Conservation (phyloP, 1,140 invertebrate species). For the Pantala flavescens region DNA sequence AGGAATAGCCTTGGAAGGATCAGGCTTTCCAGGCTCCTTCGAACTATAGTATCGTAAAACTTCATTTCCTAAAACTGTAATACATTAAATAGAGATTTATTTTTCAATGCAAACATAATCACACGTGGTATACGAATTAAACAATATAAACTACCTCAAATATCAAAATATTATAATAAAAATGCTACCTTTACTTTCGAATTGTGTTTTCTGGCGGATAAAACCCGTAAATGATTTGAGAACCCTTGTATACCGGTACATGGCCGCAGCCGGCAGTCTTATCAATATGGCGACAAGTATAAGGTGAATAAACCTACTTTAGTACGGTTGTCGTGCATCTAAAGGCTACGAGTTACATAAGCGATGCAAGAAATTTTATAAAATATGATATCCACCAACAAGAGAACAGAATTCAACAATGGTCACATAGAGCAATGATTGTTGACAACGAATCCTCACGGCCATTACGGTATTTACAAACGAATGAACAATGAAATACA, state of each 20-base stretch:
- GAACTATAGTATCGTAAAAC: neutral
- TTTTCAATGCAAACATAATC: neutral
- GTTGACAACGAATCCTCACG: neutral
- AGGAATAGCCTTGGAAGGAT: neutral
- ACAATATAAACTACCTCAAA: neutral
- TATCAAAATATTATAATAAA: neutral
- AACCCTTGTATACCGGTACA: neutral
- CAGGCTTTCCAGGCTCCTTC: neutral
- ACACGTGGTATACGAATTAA: neutral
- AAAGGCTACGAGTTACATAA: neutral
- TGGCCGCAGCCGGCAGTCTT: neutral
- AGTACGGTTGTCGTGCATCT: neutral
- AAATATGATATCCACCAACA: neutral
- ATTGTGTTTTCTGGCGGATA: neutral
- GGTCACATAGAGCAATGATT: neutral
- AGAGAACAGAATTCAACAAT: neutral
- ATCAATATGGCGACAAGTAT: neutral
- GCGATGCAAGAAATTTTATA: neutral
- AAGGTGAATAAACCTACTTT: neutral
- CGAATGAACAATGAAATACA: neutral
- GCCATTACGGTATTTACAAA: conserved; percentile 6
- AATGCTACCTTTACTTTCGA: neutral
- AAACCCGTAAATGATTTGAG: neutral
- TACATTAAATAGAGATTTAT: neutral
- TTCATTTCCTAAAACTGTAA: neutral